Evolutionary conservation across 2,888 invertebrate genomes (phyloP), one percentile per base, ranked within the genome.

Genomic region (Helleia helle): DNA sequence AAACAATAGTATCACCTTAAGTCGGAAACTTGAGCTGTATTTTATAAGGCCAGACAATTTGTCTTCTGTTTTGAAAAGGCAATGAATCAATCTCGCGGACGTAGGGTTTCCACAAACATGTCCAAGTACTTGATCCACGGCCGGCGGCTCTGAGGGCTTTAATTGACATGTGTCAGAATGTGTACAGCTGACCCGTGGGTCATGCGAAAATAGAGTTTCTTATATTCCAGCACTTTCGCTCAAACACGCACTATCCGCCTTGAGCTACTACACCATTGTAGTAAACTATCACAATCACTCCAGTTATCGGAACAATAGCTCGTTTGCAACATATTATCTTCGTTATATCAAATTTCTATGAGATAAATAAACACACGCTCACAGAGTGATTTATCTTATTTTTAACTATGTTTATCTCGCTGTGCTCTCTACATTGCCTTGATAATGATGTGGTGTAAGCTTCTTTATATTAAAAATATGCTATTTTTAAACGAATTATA

Each of bases 81-180:
- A 76, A 80, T 83, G 79, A 81, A 81, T 83, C 83, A 83, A 75
- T 79, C 79, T 58, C 49, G 47, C 55, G 55, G 62, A 61, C 64
- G 67, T 71, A 68, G 71, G 67, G 68, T 77, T 73, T 74, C 73
- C 72, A 76, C 76, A 80, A 80, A 77, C 79, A 77, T 77, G 80
- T 76, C 72, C 68, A 72, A 75, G 76, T 72, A 67, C 77, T 81
- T 76, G 76, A 83, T 80, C 73, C 65, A 65, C 70, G 69, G 65
- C 71, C 65, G 55, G 65, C 68, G 67, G 74, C 69, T 64, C 66
- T 62, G 68, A 71, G 69, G 65, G 64, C 65, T 72, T 75, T 84
- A 83, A 83, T 84, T 84, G 83, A 84, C 83, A 81, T 77, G 71
- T 83, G 83, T 81, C 83, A 81, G 80, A 75, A 72, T 75, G 71